A percentile compares a stretch with the other conserved stretches of the same genome.
phyloP scores from a whole-genome alignment of 2,113 vertebrate species.

The Pluvianellus socialis region DNA sequence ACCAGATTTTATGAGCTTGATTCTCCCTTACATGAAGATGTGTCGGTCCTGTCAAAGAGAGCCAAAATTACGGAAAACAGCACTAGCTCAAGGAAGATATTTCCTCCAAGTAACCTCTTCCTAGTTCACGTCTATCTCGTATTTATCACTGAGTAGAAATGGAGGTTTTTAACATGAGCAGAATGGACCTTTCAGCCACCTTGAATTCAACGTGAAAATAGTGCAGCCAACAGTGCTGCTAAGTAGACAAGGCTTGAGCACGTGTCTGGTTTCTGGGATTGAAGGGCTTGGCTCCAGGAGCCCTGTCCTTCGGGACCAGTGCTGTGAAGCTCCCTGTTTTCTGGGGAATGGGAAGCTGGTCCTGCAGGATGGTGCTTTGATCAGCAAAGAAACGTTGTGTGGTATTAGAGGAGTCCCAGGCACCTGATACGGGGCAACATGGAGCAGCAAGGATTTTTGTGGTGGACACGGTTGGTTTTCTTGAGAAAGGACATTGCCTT shows the following conservation, averaged over 20 bases:
- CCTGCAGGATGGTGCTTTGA: neutral
- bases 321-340: neutral
- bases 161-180: neutral
- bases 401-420: neutral
- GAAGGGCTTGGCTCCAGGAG: neutral
- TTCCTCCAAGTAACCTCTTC: neutral
- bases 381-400: neutral
- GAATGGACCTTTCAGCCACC: neutral
- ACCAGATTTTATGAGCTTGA: neutral
- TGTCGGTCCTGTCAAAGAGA: neutral
- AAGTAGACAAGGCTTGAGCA: neutral
- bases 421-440: accelerated
- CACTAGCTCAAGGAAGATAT: neutral
- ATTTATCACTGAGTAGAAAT: neutral
- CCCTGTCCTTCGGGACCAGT: neutral
- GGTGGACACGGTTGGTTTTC: neutral
- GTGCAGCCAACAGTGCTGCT: neutral
- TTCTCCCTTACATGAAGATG: neutral
- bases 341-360: neutral
- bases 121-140: neutral
- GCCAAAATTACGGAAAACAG: neutral
- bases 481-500: neutral
- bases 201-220: neutral
- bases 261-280: neutral
- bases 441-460: neutral